phyloP scores from a whole-genome alignment of 2,797 vertebrate species.

The Pangasius krempfi region DNA sequence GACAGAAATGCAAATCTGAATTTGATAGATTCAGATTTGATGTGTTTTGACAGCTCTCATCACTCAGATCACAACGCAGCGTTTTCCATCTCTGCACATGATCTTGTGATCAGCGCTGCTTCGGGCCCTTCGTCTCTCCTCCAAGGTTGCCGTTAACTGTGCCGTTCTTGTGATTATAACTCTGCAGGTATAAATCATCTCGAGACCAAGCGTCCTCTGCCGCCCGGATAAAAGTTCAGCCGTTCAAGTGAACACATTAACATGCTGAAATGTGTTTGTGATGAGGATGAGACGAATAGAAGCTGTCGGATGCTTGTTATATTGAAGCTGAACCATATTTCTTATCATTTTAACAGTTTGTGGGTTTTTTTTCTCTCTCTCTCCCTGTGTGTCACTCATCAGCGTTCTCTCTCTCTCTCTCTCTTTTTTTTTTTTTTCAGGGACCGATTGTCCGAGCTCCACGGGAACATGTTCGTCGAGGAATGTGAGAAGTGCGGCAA shows the following conservation, averaged over 20 bases:
- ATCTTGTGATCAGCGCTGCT: neutral
- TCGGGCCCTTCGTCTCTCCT: neutral
- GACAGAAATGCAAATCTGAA: neutral
- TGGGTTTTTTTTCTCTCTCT: neutral
- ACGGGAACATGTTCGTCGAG: slow-evolving; percentile 98
- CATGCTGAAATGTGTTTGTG: neutral
- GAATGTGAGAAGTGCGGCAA: slow-evolving; percentile 94
- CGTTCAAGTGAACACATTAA: neutral
- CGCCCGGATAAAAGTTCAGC: neutral
- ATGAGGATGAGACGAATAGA: neutral
- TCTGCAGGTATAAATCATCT: neutral
- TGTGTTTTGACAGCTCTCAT: slow-evolving; percentile 10
- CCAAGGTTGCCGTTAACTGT: neutral
- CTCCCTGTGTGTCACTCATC: neutral
- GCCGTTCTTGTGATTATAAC: neutral
- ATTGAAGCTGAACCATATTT: neutral
- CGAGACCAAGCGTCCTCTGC: neutral
- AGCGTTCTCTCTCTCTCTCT: neutral
- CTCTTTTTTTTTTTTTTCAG: slow-evolving; percentile 65
- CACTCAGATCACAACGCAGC: neutral
- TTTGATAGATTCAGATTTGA: slow-evolving; percentile 2
- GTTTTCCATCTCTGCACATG: neutral
- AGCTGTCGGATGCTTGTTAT: neutral
- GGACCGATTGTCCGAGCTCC: slow-evolving; percentile 90
- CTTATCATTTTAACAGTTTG: neutral